These are phyloP conservation scores for Cydia strobilella DNA, from an alignment of 1,140 invertebrate species.

Conservation along the genomic window DNA sequence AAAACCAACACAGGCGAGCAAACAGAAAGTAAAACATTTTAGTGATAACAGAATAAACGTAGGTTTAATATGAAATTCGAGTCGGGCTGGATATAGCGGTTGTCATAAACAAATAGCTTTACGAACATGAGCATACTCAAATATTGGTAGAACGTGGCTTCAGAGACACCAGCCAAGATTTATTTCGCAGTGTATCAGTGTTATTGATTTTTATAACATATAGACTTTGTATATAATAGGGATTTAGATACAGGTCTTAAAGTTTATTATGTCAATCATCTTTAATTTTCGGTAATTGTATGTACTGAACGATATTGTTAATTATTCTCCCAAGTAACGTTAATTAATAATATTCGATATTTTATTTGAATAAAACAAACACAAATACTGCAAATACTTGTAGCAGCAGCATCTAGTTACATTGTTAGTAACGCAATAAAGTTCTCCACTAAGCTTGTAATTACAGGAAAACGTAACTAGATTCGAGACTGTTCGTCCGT, in stretches of 20 bases:
- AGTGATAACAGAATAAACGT: constrained; percentile 7
- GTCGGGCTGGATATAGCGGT: constrained; percentile 36
- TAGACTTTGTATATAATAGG: not conserved
- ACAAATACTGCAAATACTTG: too few species aligned
- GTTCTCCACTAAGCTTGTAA: not conserved
- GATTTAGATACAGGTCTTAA: not conserved
- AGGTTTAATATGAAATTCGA: constrained; percentile 24
- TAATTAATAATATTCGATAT: too few species aligned
- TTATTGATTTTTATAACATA: constrained; percentile 41
- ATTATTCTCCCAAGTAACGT: too few species aligned
- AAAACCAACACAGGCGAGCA: constrained; percentile 5
- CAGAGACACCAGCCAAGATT: constrained; percentile 51
- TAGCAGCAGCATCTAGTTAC: not conserved
- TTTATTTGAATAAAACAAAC: not conserved
- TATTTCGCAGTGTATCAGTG: constrained; percentile 48
- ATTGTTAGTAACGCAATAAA: constrained; percentile 2
- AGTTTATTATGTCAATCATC: not conserved
- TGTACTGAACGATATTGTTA: too few species aligned
- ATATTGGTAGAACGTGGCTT: constrained; percentile 61
- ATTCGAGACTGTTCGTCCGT: not conserved
- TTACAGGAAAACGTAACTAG: not conserved
- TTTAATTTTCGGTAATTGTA: too few species aligned
- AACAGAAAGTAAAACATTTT: not conserved
- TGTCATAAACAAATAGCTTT: constrained; percentile 58
- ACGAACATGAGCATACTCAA: constrained; percentile 54